Evolutionary conservation across 2,113 vertebrate species (phyloP).

Genomic region (Dinomys branickii): DNA sequence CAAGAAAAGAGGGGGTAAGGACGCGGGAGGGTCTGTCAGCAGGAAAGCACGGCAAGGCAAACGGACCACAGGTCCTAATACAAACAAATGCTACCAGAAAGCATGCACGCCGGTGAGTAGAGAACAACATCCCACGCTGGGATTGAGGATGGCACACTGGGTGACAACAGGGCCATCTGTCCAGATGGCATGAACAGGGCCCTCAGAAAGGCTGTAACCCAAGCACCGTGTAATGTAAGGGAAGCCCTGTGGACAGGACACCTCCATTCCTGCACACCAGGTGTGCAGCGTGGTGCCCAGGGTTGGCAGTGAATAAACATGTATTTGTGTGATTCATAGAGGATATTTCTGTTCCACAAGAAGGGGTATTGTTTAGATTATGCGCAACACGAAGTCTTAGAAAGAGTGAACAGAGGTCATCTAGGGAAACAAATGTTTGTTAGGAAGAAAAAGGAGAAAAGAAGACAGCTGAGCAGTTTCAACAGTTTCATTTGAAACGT

Average conservation of each 20-base stretch:
- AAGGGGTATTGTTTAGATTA: background rate
- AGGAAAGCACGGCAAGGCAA: background rate
- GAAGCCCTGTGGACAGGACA: background rate
- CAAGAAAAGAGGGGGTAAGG: background rate
- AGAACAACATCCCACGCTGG: background rate
- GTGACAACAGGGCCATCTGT: background rate
- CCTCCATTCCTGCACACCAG: background rate
- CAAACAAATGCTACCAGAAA: background rate
- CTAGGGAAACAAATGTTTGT: background rate
- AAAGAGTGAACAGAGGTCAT: background rate
- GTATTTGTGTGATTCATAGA: background rate
- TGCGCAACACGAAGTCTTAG: background rate
- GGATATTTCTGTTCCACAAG: background rate
- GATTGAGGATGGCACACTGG: too few species aligned
- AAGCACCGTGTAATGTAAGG: background rate
- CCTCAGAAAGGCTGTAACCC: fast-evolving
- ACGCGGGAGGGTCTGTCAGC: background rate
- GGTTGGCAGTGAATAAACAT: background rate
- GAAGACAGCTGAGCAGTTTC: background rate
- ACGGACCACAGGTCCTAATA: background rate
- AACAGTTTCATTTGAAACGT: background rate
- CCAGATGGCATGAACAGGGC: background rate
- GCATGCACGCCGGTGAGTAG: background rate
- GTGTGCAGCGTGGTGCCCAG: background rate
- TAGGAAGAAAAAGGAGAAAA: background rate